These are phyloP conservation scores for Syrista parreyssii DNA, from an alignment of 2,888 invertebrate genomes.

Conservation along the genomic window DNA sequence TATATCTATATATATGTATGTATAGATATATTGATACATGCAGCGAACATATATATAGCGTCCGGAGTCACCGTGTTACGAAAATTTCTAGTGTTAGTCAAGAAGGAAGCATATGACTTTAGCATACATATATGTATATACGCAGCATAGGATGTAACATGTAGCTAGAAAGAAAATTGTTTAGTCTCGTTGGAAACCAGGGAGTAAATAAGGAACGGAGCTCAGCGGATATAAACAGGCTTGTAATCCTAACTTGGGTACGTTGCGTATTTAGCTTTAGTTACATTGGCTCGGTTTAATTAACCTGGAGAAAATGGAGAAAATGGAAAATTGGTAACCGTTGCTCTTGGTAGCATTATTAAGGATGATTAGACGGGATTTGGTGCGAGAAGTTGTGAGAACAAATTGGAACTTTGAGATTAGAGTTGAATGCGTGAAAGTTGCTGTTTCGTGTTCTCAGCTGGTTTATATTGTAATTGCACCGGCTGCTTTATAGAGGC, in stretches of 20 bases:
- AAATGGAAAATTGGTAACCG: not conserved
- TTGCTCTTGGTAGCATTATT: not conserved
- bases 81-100: not conserved
- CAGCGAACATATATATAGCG: not conserved
- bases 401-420: not conserved
- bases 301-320: not conserved
- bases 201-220: not conserved
- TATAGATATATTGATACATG: not conserved
- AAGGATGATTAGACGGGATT: not conserved
- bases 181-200: not conserved
- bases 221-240: not conserved
- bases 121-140: too few relatives aligned
- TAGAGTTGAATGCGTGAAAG: not conserved
- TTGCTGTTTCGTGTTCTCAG: not conserved
- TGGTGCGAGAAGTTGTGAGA: not conserved
- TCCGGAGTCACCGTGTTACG: not conserved
- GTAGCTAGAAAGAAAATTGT: not conserved
- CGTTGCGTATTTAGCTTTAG: not conserved
- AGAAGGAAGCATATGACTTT: not conserved
- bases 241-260: not conserved
- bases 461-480: slow-evolving; percentile 25
- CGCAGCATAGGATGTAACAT: too few relatives aligned
- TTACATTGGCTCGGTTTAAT: not conserved
- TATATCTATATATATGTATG: too few relatives aligned
- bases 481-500: slow-evolving; percentile 23